Evolutionary conservation across 2,797 vertebrate species (phyloP).

Genomic region (Pygocentrus nattereri): DNA sequence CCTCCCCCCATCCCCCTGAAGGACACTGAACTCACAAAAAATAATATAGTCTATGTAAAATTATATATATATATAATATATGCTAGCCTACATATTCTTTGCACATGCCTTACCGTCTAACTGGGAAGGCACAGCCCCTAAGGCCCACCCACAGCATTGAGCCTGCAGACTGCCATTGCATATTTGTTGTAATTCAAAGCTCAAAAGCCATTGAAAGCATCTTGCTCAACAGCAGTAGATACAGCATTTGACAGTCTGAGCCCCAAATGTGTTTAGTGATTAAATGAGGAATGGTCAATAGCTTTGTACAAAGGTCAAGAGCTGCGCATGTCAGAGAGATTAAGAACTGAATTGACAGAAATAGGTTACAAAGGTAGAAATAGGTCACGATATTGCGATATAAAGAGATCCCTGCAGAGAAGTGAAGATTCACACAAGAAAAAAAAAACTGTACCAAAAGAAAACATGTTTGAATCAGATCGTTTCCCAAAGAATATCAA

Average conservation of each 20-base stretch:
- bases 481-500: background rate
- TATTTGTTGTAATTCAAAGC: background rate
- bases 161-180: background rate
- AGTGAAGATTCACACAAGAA: background rate
- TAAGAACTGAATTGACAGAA: background rate
- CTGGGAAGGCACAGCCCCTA: too few species aligned
- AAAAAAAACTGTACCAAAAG: background rate
- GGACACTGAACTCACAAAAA: too few species aligned
- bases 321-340: background rate
- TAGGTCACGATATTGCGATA: background rate
- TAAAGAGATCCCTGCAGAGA: background rate
- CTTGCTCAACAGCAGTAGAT: background rate
- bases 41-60: too few species aligned
- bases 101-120: too few species aligned
- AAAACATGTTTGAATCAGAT: background rate
- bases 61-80: too few species aligned
- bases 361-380: background rate
- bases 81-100: too few species aligned
- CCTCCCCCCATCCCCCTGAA: too few species aligned
- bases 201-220: background rate
- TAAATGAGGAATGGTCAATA: background rate
- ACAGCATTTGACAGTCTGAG: background rate
- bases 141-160: background rate
- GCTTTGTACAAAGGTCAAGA: background rate
- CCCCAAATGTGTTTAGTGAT: background rate